Base-by-base conservation (phyloP, 2,113 vertebrate genomes). In the Picathartes gymnocephalus region DNA sequence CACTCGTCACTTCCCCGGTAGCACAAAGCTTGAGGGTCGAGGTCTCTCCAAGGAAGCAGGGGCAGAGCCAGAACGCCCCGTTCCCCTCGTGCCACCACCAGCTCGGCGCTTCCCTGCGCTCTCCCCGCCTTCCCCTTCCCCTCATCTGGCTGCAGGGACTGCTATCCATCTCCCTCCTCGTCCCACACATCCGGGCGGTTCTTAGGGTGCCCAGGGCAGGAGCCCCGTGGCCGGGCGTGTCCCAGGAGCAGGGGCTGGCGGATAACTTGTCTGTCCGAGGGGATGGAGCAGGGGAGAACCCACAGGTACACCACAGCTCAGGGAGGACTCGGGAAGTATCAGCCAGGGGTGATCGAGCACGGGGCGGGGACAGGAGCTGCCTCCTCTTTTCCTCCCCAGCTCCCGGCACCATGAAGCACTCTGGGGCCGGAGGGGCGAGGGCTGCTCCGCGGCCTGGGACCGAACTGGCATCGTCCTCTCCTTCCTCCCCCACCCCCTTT, bases 241-340 rank as follows among this genome's bases (percentile, higher is more conserved):
- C 62, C 44, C 19, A 2, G 82, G 69, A 92, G 79, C n/a, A 24
- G 71, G 86, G 72, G 40, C 60, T 70, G 6, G 54, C 74, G 69
- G 57, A 31, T 10, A n/a, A 22, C 7, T 22, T 6, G 10, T 72
- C 25, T 73, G 39, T 84, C 74, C 3, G 8, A 58, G 70, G 81
- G 30, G 30, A 88, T 21, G 76, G 76, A 92, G 81, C 73, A 73
- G 90, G 72, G 91, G 51, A 85, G 61, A 79, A 71, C 53, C 57
- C 73, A 50, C 88, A 86, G 95, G 90, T 93, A 78, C 95, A 96
- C 35, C 94, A 94, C 93, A 95, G 94, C 94, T 97, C 94, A 96
- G 94, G 95, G 92, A 93, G 94, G 92, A 92, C 91, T 93, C 11
- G n/a, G 83, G 57, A 92, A 93, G 92, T 86, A 73, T 83, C 95